Base-by-base conservation (phyloP, 2,888 invertebrate genomes). In the Cotesia congregata region DNA sequence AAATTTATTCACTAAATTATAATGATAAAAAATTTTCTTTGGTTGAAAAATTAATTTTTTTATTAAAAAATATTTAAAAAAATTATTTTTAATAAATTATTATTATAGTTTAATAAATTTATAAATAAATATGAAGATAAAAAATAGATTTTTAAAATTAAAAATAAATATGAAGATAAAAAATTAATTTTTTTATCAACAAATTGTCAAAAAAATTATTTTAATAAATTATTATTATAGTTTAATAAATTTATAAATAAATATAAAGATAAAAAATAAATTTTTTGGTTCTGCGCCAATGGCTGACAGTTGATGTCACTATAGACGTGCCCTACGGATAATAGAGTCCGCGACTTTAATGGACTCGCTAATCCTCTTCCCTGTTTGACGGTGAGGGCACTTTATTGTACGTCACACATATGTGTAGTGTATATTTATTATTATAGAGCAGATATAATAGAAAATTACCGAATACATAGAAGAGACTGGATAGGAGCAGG, bases 301-400 rank as follows among this genome's bases (percentile, higher is more conserved):
- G 87, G 60, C 62, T 79, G 83, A 84, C 89, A 86, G 88, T 89
- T 88, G 87, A 89, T 89, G 89, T 89, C 89, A 88, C 85, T 85
- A 85, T 86, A 84, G 84, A 82, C 82, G 83, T 85, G 85, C 86
- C 86, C 87, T 83, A 81, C 82, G 87, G 87, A 89, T 89, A 89
- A 89, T 89, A 89, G 89, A 89, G 88, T 88, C 87, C 89, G 88
- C 89, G 89, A 89, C 89, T 89, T 89, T 89, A 89, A 89, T 89
- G 89, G 89, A 89, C 89, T 89, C 87, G 88, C 87, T 89, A 89
- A 89, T 89, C 89, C 88, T 88, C 88, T 89, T 88, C 84, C 83
- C 87, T 84, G 88, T 88, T 88, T 88, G 88, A 82, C 85, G 85
- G 85, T 85, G 85, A 85, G 84, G 83, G 82, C 80, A 82, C 79